A percentile compares a stretch with the other conserved stretches of the same genome.
Evolutionary conservation across 1,140 invertebrate species (phyloP).

Genomic region (Polyergus mexicanus): DNA sequence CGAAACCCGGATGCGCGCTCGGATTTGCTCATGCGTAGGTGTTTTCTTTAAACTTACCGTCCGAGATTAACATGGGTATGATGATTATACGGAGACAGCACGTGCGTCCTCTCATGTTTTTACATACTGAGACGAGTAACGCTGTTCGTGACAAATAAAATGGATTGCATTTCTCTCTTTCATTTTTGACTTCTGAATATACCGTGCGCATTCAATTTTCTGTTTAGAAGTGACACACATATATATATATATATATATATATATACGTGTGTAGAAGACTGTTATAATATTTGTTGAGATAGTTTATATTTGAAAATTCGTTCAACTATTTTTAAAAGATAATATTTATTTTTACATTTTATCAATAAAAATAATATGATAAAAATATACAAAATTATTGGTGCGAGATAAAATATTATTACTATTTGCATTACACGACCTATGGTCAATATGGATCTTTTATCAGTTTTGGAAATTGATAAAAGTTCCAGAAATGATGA

Average conservation of each 20-base stretch:
- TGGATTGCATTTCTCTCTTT: not conserved
- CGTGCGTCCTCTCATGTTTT: conserved; percentile 6
- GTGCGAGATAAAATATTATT: not conserved
- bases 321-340: not conserved
- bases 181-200: not conserved
- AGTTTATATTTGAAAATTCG: not conserved
- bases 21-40: not conserved
- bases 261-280: no score
- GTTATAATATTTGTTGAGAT: not conserved
- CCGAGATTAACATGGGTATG: conserved; percentile 17
- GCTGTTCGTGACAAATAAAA: not conserved
- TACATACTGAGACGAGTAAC: not conserved
- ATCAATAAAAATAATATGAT: not conserved
- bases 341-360: not conserved
- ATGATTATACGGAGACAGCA: conserved; percentile 1
- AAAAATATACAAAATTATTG: not conserved
- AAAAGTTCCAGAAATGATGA: no score
- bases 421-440: not conserved
- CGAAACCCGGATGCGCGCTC: not conserved
- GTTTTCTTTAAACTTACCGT: conserved; percentile 32
- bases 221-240: not conserved
- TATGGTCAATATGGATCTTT: no score
- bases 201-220: not conserved
- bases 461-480: no score
- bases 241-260: no score